These are phyloP conservation scores for Augiades crinisus DNA, from an alignment of 2,888 invertebrate genomes.

Conservation along the genomic window DNA sequence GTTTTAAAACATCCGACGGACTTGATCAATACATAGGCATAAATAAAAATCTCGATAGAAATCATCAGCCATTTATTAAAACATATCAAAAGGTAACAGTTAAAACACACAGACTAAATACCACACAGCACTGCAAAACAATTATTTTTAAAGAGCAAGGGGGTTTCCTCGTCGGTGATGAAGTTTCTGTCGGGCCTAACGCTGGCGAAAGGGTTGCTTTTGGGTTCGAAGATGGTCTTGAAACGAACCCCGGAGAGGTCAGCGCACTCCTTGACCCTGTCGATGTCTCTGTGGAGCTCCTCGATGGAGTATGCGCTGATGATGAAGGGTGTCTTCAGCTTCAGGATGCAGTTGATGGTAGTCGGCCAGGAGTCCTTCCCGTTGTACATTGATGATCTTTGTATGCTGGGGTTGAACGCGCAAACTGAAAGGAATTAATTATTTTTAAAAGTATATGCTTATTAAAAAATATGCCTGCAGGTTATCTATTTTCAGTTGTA, in stretches of 20 bases:
- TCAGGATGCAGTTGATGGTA: conserved; percentile 81
- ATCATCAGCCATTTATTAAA: conserved; percentile 13
- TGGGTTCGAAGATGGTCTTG: conserved; percentile 76
- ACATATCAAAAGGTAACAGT: conserved; percentile 8
- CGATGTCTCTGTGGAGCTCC: conserved; percentile 84
- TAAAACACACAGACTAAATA: conserved; percentile 30
- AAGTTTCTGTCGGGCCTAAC: conserved; percentile 88
- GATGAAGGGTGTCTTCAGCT: conserved; percentile 80
- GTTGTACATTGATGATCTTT: conserved; percentile 84
- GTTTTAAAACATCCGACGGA: too few relatives aligned
- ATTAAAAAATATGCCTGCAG: too few relatives aligned
- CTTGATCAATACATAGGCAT: too few relatives aligned
- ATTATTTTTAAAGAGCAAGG: conserved; percentile 87
- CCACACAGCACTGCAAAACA: conserved; percentile 80
- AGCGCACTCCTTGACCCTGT: conserved; percentile 76
- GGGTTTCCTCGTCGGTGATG: conserved; percentile 86
- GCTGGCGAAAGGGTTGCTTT: conserved; percentile 84
- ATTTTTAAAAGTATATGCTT: too few relatives aligned
- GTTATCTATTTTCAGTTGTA: too few relatives aligned
- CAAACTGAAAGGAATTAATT: conserved; percentile 74
- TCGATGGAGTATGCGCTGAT: conserved; percentile 85
- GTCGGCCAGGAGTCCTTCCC: conserved; percentile 85
- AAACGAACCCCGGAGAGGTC: conserved; percentile 52
- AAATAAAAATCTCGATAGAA: neutral
- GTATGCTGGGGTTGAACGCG: conserved; percentile 87